These are phyloP conservation scores for Drosophila ananassae DNA, from an alignment of 1,140 invertebrate genomes.

Conservation along the genomic window DNA sequence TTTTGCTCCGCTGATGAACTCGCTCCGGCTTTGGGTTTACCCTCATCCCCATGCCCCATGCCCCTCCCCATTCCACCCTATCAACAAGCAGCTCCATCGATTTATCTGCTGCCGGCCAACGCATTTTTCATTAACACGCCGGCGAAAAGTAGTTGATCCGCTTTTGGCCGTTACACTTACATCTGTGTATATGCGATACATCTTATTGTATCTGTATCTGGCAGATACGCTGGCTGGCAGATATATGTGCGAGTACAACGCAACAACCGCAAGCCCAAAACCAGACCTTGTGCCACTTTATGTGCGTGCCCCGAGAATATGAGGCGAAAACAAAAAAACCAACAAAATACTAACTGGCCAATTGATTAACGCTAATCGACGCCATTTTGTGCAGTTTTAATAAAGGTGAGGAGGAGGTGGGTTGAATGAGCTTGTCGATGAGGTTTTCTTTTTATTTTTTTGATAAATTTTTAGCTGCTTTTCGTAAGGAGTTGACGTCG, in stretches of 20 bases:
- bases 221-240: constrained; percentile 38
- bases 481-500: constrained; percentile 44
- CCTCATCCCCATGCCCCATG: not conserved
- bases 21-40: constrained; percentile 16
- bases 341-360: constrained; percentile 37
- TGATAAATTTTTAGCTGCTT: constrained; percentile 49
- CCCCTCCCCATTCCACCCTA: not conserved
- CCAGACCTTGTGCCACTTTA: constrained; percentile 80
- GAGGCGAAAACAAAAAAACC: constrained; percentile 22
- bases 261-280: constrained; percentile 56
- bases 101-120: constrained; percentile 44
- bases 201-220: constrained; percentile 50
- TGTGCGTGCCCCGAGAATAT: constrained; percentile 51
- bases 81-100: not conserved
- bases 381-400: constrained; percentile 73
- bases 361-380: constrained; percentile 78
- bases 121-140: constrained; percentile 72
- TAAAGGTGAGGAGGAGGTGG: constrained; percentile 40
- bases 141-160: constrained; percentile 70
- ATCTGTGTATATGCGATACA: constrained; percentile 47
- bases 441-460: constrained; percentile 1
- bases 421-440: constrained; percentile 42
- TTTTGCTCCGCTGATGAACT: constrained; percentile 75
- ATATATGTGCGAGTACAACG: constrained; percentile 8
- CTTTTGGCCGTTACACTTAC: constrained; percentile 64